These are phyloP conservation scores for Sturnus vulgaris DNA, from an alignment of 2,113 vertebrate genomes.

Conservation along the genomic window DNA sequence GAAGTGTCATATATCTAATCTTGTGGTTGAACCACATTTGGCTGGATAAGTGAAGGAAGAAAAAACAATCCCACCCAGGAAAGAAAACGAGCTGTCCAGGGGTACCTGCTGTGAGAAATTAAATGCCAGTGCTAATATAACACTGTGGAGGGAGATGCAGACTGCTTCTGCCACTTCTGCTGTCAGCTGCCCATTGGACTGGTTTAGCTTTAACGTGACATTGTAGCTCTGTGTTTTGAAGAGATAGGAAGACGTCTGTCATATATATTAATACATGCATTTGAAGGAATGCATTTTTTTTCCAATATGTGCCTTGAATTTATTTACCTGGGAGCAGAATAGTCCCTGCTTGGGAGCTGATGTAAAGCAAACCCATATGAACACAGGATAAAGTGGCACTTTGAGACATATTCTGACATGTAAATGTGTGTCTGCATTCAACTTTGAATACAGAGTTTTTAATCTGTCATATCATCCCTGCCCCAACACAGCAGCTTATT, in stretches of 20 bases:
- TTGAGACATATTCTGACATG: background rate
- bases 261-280: background rate
- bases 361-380: background rate
- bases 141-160: background rate
- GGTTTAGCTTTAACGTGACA: background rate
- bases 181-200: background rate
- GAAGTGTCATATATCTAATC: background rate
- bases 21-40: background rate
- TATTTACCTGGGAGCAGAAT: background rate
- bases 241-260: background rate
- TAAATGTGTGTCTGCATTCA: background rate
- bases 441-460: background rate
- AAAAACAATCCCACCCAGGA: background rate
- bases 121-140: background rate
- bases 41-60: background rate
- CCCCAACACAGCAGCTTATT: background rate
- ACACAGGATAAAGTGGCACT: background rate
- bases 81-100: background rate
- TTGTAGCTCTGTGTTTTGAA: background rate
- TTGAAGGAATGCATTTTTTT: background rate
- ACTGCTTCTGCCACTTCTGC: background rate
- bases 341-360: background rate
- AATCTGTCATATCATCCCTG: background rate
- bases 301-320: background rate
- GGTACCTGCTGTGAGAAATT: background rate